Evolutionary conservation across 2,797 vertebrate species (phyloP), one percentile per base, ranked within the genome.

Genomic region (Cryptoblepharus egeriae): DNA sequence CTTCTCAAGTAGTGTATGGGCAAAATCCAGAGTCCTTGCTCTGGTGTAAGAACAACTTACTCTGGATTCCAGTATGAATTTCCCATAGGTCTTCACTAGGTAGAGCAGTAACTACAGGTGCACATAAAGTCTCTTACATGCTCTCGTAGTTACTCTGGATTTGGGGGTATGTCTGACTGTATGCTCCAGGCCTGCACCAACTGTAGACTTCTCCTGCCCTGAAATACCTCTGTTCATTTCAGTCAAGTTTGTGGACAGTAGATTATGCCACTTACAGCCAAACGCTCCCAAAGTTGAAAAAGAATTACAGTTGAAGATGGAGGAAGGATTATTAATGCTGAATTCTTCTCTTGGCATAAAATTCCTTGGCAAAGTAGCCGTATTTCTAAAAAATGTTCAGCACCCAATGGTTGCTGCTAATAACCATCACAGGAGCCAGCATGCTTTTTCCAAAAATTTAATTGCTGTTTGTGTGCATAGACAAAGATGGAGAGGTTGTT

Each of bases 131-230:
- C n/a, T n/a, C n/a, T n/a, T n/a, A n/a, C n/a, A n/a, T n/a, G n/a
- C n/a, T n/a, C n/a, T n/a, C n/a, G n/a, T n/a, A n/a, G n/a, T n/a
- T n/a, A n/a, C n/a, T n/a, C n/a, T n/a, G n/a, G n/a, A n/a, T n/a
- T n/a, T n/a, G n/a, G n/a, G n/a, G n/a, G n/a, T 1, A 65, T 67
- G 57, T 18, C 11, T 77, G 58, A 39, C 4, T 63, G 1, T 57
- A 69, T 74, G 37, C 69, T 20, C 61, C 61, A 63, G 55, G 11
- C 82, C 45, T 83, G 26, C 57, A 58, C 77, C 89, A 76, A 80
- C 68, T 88, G 39, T 78, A 26, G 85, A 69, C 67, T 16, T 79
- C 11, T 65, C 88, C n/a, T 61, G 39, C 57, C 88, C n/a, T 61
- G 39, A 37, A 49, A 72, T 26, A 60, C 20, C 22, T 35, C 58